Percentiles rank a stretch among this genome's conserved stretches.
Evolutionary conservation across 2,888 invertebrate genomes (phyloP).

Genomic region (Neoscelio sp.): DNA sequence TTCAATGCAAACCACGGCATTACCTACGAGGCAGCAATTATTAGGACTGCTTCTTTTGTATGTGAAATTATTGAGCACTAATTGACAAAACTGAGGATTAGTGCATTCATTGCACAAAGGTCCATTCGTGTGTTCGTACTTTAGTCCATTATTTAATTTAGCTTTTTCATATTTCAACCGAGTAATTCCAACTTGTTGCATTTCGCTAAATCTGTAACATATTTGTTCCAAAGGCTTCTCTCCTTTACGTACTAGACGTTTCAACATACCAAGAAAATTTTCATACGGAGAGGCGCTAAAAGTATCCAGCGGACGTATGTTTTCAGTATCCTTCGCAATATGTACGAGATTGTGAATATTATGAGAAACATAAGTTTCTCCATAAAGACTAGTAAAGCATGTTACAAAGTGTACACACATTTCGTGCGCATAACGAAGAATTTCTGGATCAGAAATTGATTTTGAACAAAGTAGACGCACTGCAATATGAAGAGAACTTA

Average conservation of each 20-base stretch:
- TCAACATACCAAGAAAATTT: constrained; percentile 1
- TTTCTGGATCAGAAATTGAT: not conserved
- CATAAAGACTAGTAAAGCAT: not conserved
- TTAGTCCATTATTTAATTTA: not conserved
- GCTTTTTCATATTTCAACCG: not conserved
- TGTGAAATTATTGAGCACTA: no score
- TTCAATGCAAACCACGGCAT: no score
- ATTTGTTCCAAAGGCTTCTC: not conserved
- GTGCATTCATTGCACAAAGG: not conserved
- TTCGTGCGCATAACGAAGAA: not conserved
- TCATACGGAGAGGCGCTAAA: not conserved
- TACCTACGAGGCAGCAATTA: no score
- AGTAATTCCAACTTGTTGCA: not conserved
- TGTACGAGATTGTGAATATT: not conserved
- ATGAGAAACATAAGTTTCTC: not conserved
- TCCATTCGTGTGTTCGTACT: not conserved
- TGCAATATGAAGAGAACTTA: not conserved
- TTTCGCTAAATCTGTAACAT: not conserved
- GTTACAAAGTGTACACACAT: not conserved
- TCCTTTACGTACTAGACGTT: not conserved
- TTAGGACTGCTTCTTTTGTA: no score
- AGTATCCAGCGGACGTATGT: not conserved
- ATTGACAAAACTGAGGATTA: not conserved
- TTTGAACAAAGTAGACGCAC: not conserved
- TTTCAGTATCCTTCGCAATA: not conserved